phyloP scores from a whole-genome alignment of 2,113 vertebrate genomes.

The Tachycineta bicolor region DNA sequence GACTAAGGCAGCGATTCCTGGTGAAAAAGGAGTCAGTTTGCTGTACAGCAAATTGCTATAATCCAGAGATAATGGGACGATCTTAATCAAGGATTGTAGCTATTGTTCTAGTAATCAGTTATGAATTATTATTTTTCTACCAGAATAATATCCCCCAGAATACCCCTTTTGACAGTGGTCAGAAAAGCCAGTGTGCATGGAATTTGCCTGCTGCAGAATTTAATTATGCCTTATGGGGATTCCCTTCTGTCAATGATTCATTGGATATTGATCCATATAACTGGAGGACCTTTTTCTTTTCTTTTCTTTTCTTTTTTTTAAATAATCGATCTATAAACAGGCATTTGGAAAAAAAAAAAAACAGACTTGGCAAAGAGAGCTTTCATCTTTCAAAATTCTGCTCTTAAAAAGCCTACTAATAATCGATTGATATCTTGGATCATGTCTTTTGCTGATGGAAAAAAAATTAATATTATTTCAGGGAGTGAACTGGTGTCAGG shows the following conservation, averaged over 20 bases:
- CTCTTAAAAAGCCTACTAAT: neutral
- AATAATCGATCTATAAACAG: neutral
- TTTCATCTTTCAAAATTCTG: neutral
- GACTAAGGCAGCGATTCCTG: neutral
- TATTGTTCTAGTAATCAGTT: neutral
- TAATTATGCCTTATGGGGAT: conserved; percentile 54
- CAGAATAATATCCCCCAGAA: neutral
- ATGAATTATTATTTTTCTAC: neutral
- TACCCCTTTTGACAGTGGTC: neutral
- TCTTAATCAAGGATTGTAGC: neutral
- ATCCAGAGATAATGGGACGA: neutral
- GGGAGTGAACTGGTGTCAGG: neutral
- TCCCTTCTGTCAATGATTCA: conserved; percentile 6
- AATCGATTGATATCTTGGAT: neutral
- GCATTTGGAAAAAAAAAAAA: neutral
- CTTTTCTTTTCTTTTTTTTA: neutral
- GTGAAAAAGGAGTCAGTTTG: neutral
- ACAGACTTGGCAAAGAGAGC: neutral
- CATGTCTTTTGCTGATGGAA: neutral
- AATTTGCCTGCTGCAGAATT: neutral
- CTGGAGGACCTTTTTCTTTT: neutral
- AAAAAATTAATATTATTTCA: neutral
- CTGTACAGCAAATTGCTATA: neutral
- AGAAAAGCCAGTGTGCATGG: neutral
- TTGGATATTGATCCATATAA: neutral